Evolutionary conservation across 1,140 invertebrate species (phyloP).

Genomic region (Diabrotica virgifera): DNA sequence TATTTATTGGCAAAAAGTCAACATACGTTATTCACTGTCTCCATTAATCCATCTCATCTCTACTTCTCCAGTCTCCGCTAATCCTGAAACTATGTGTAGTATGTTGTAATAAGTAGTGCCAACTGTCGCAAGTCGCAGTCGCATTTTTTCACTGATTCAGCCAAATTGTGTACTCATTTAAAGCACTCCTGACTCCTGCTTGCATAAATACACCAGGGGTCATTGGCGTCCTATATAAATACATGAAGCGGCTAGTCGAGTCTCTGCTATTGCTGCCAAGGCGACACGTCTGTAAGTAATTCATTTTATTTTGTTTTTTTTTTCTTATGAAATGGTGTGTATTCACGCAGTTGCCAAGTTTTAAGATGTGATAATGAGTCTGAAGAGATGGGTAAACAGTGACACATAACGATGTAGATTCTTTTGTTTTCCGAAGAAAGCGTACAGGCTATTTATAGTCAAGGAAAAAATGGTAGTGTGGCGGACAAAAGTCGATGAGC

Average conservation of each 20-base stretch:
- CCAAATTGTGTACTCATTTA: slow-evolving; percentile 26
- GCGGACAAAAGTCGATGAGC: too few species aligned
- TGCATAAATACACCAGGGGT: slow-evolving; percentile 32
- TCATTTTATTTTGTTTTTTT: slow-evolving; percentile 11
- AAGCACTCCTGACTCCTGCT: background rate
- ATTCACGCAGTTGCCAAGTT: slow-evolving; percentile 10
- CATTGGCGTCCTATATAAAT: slow-evolving; percentile 34
- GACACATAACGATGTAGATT: too few species aligned
- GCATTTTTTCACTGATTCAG: slow-evolving; percentile 21
- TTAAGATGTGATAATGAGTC: background rate
- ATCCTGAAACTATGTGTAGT: background rate
- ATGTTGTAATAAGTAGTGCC: background rate
- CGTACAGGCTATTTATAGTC: too few species aligned
- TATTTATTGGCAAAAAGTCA: too few species aligned
- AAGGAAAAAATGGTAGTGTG: too few species aligned
- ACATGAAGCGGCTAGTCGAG: slow-evolving; percentile 22
- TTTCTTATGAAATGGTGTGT: slow-evolving; percentile 7
- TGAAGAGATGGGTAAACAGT: too few species aligned
- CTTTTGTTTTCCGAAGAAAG: too few species aligned
- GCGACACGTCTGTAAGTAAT: slow-evolving; percentile 10
- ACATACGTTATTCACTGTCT: too few species aligned
- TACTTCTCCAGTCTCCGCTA: too few species aligned
- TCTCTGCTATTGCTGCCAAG: slow-evolving; percentile 11
- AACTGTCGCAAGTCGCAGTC: slow-evolving; percentile 15
- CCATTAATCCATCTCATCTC: too few species aligned